Evolutionary conservation across 1,140 invertebrate genomes (phyloP), one percentile per base, ranked within the genome.

Genomic region (Drosophila simulans): DNA sequence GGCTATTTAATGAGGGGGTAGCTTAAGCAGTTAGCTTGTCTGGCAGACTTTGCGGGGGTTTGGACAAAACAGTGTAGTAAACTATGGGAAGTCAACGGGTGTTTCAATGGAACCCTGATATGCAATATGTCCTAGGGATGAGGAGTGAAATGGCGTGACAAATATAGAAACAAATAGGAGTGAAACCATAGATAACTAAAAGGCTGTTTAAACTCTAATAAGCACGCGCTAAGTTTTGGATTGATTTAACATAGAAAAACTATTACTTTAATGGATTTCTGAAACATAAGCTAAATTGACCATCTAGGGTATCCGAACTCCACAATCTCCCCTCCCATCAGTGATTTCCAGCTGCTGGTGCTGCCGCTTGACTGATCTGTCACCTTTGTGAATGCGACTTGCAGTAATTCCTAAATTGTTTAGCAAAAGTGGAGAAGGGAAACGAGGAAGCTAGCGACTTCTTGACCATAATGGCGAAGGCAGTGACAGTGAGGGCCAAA

Each of bases 1-100:
- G 48, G 34, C 31, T 68, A 39, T 31, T 73, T 72, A 85, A 84
- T 86, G 72, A 73, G 59, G 68, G 82, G 77, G 82, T 77, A 57
- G 68, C 58, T 69, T 31, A 7, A 62, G 48, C 46, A 80, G 58
- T 77, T 69, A 46, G 43, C 15, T 54, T 65, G 22, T 13, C 20
- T 20, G 34, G 22, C n/a, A 27, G 13, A 39, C 49, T 11, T 11
- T 8, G 22, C 2, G 37, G 58, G 59, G 17, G 4, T 42, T 25
- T 22, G 17, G 37, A 8, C 1, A 25, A 31, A 20, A 20, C 1
- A 22, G 12, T 22, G 40, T 20, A 15, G 60, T 4, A 15, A 42
- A 34, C 54, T 58, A 25, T 76, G 73, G 20, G 64, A 78, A 74
- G 17, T 5, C 59, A 62, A 58, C 48, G 65, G 37, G 48, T 78